phyloP scores from a whole-genome alignment of 1,140 invertebrate species.

The Drosophila watanabei region DNA sequence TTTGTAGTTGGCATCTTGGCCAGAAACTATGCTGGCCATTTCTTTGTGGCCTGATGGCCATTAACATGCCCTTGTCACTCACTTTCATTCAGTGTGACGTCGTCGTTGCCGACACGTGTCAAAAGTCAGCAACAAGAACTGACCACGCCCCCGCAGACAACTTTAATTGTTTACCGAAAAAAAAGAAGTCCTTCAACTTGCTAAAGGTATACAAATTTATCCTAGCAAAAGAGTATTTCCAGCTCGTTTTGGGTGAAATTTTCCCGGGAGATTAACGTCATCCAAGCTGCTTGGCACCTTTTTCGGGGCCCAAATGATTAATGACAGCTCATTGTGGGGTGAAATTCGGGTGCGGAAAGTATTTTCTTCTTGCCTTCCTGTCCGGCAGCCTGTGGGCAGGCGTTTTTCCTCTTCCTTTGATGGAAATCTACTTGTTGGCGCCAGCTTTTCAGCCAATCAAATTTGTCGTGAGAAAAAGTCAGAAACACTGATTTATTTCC shows the following conservation, averaged over 20 bases:
- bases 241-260: constrained; percentile 10
- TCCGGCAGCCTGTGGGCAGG: constrained; percentile 27
- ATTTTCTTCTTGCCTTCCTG: constrained; percentile 17
- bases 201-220: background rate
- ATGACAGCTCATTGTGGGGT: constrained; percentile 66
- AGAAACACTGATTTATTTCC: constrained; percentile 15
- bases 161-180: constrained; percentile 67
- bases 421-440: constrained; percentile 76
- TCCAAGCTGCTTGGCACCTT: constrained; percentile 64
- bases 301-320: constrained; percentile 71
- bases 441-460: constrained; percentile 47
- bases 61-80: constrained; percentile 59
- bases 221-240: background rate
- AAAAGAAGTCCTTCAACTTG: constrained; percentile 3
- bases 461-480: constrained; percentile 32
- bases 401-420: constrained; percentile 50
- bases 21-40: constrained; percentile 33
- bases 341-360: constrained; percentile 8
- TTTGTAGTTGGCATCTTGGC: constrained; percentile 27
- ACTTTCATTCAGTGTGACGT: constrained; percentile 44
- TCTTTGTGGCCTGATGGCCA: constrained; percentile 29
- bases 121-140: constrained; percentile 60
- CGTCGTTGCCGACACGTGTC: constrained; percentile 66
- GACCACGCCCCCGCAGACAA: constrained; percentile 60
- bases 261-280: constrained; percentile 70